Percentiles rank a stretch among this genome's conserved stretches.
Evolutionary conservation across 2,888 invertebrate species (phyloP).

Genomic region (Lycia hirtaria): DNA sequence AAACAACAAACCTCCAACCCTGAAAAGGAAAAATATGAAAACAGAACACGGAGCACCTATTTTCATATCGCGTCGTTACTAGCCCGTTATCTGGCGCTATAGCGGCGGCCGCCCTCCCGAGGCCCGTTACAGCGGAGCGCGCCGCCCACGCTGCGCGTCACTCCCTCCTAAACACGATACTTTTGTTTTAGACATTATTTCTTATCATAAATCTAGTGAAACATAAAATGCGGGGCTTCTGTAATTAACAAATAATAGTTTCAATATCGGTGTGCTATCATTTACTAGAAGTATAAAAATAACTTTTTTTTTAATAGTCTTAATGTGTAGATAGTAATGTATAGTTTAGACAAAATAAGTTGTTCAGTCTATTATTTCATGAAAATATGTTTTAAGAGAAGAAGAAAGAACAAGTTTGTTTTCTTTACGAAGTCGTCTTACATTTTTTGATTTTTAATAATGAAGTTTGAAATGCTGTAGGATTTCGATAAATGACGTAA

Average conservation of each 20-base stretch:
- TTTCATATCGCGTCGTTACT: slow-evolving; percentile 37
- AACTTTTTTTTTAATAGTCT: no score
- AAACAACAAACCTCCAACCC: neutral
- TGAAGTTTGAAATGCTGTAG: no score
- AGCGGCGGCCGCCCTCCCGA: slow-evolving; percentile 32
- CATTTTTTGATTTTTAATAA: no score
- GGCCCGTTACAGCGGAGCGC: slow-evolving; percentile 32
- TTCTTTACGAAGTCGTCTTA: no score
- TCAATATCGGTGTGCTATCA: neutral
- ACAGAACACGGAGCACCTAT: slow-evolving; percentile 29
- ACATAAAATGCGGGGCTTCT: slow-evolving; percentile 1
- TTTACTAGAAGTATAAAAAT: neutral
- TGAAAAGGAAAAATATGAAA: slow-evolving; percentile 19
- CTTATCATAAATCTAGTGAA: slow-evolving; percentile 24
- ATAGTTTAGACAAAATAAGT: no score
- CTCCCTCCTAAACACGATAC: slow-evolving; percentile 16
- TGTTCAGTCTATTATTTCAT: no score
- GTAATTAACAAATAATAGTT: slow-evolving; percentile 12
- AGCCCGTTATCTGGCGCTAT: slow-evolving; percentile 39
- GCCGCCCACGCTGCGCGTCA: slow-evolving; percentile 19
- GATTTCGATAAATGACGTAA: no score
- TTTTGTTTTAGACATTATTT: slow-evolving; percentile 25
- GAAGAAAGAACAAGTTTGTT: no score
- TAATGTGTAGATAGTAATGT: no score
- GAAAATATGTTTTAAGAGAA: no score